These are phyloP conservation scores for Pedicia rivosa DNA, from an alignment of 2,888 invertebrate species.

Conservation along the genomic window DNA sequence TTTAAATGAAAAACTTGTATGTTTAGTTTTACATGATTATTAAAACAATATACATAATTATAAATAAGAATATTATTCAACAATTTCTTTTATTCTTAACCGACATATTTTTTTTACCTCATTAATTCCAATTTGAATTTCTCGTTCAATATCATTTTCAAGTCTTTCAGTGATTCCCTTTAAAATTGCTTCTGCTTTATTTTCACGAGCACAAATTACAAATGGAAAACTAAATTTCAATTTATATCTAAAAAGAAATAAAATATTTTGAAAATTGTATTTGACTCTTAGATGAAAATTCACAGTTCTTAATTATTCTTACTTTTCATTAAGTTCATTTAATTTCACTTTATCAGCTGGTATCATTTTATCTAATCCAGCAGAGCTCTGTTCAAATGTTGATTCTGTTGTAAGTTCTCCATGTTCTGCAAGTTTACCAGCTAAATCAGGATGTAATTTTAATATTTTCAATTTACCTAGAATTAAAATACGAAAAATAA, in stretches of 20 bases:
- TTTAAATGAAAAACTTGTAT: conserved; percentile 23
- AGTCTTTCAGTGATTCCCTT: conserved; percentile 36
- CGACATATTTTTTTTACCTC: conserved; percentile 55
- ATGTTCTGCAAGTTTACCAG: conserved; percentile 37
- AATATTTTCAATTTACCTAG: conserved; percentile 40
- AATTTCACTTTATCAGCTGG: conserved; percentile 35
- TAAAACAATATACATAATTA: neutral
- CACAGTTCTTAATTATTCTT: conserved; percentile 16
- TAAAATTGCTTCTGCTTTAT: conserved; percentile 41
- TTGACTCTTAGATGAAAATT: conserved; percentile 20
- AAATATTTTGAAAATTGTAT: conserved; percentile 8
- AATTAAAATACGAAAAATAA: too few species aligned
- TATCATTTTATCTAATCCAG: conserved; percentile 38
- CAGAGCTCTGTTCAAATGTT: conserved; percentile 37
- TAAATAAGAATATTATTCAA: conserved; percentile 1
- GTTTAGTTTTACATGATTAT: too few species aligned
- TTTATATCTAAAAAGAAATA: conserved; percentile 36
- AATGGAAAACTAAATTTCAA: conserved; percentile 51
- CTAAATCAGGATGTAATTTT: conserved; percentile 46
- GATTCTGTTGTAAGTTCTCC: conserved; percentile 42
- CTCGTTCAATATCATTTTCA: conserved; percentile 35
- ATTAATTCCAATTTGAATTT: conserved; percentile 39
- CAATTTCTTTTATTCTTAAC: conserved; percentile 38
- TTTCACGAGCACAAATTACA: conserved; percentile 47
- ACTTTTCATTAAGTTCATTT: conserved; percentile 28